Percentiles rank a stretch among this genome's conserved stretches.
These are phyloP conservation scores for Ptychoptera contaminata DNA, from an alignment of 2,888 invertebrate species.

Conservation along the genomic window DNA sequence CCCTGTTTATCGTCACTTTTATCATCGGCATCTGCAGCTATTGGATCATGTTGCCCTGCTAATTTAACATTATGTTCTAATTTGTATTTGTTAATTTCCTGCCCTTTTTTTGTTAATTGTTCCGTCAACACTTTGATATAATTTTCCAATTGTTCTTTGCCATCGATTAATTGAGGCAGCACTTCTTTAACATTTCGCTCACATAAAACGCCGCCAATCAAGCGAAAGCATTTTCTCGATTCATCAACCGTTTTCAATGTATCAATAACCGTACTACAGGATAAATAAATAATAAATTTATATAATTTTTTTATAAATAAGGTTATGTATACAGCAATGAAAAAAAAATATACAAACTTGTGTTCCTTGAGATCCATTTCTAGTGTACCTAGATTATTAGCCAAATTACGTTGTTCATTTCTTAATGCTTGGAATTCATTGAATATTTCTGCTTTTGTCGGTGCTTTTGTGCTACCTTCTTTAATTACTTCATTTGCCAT, in stretches of 20 bases:
- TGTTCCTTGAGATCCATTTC: conserved; percentile 93
- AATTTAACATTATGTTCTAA: conserved; percentile 80
- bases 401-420: conserved; percentile 72
- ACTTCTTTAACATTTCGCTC: conserved; percentile 87
- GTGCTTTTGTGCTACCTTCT: conserved; percentile 9
- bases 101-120: conserved; percentile 71
- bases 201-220: conserved; percentile 86
- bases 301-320: not conserved
- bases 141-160: conserved; percentile 63
- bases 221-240: conserved; percentile 76
- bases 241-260: conserved; percentile 74
- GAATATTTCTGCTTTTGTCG: conserved; percentile 59
- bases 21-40: conserved; percentile 24
- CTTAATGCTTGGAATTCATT: conserved; percentile 75
- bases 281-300: conserved; percentile 6
- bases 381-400: conserved; percentile 78
- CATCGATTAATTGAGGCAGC: conserved; percentile 64
- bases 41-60: conserved; percentile 39
- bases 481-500: conserved; percentile 27
- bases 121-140: conserved; percentile 65
- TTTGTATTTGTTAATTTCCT: conserved; percentile 82
- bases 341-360: conserved; percentile 46
- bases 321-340: conserved; percentile 13
- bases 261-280: conserved; percentile 76
- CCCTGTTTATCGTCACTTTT: conserved; percentile 14